Conservation (phyloP, 2,888 invertebrate species). For the Eupithecia insigniata region DNA sequence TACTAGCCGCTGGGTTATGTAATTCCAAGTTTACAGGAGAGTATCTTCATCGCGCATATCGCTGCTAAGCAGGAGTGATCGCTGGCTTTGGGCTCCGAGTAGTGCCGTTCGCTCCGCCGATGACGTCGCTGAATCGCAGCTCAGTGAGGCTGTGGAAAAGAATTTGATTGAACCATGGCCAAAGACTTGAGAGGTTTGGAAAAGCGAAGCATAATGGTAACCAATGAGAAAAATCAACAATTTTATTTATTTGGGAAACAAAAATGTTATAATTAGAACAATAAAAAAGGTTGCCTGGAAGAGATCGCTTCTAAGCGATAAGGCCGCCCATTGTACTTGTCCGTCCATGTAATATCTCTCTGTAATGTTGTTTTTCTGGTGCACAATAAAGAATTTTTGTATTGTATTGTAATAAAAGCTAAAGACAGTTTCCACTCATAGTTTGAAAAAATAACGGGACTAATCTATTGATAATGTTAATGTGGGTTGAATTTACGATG, state of each 20-base stretch:
- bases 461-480: background rate
- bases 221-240: background rate
- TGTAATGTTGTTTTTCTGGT: too few relatives aligned
- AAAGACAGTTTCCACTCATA: too few relatives aligned
- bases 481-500: background rate
- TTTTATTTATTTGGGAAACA: too few relatives aligned
- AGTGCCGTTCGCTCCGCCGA: conserved; percentile 87
- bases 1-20: background rate
- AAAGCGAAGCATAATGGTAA: conserved; percentile 4
- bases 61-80: conserved; percentile 89
- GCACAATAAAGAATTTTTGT: too few relatives aligned
- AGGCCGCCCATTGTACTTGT: too few relatives aligned
- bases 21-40: conserved; percentile 84
- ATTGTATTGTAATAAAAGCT: too few relatives aligned
- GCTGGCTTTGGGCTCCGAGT: conserved; percentile 89
- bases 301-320: too few relatives aligned
- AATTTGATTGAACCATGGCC: background rate
- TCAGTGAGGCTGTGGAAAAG: conserved; percentile 81
- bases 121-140: conserved; percentile 85
- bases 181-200: background rate
- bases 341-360: too few relatives aligned
- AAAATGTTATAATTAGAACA: too few relatives aligned
- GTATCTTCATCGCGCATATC: conserved; percentile 95
- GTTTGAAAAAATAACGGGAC: too few relatives aligned
- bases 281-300: too few relatives aligned